Evolutionary conservation across 2,888 invertebrate genomes (phyloP), one percentile per base, ranked within the genome.

Genomic region (Seladonia tumulorum): DNA sequence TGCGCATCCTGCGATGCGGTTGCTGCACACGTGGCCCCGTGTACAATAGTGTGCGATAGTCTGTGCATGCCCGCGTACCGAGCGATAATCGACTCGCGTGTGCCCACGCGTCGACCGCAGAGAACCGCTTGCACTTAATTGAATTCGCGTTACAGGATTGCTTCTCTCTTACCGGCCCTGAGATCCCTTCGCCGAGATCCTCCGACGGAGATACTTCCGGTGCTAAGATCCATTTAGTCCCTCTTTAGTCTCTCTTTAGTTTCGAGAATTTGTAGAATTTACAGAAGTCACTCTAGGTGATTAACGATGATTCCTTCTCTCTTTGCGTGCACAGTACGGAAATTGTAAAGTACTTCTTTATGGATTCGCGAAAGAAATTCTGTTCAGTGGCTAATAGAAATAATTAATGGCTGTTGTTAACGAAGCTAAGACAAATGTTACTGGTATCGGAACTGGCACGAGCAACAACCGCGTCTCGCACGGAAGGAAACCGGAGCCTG

Each of bases 51-150:
- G 53, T 53, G 53, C 8, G 22, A 53, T 22, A 22, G 22, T 18
- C 22, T 53, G 53, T 53, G 63, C 72, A 77, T 88, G 47, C 79
- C 14, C 22, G 66, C 77, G 57, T 75, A 60, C 60, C 49, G 29
- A 29, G 66, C 79, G 39, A 82, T 87, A 87, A 84, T 79, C 79
- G 87, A 83, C 75, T 76, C 74, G 84, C 71, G 84, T 76, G 91
- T 92, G 92, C 92, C 93, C 92, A 93, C 93, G 92, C 90, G 83
- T 89, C 88, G 79, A 93, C 93, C 93, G 90, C 93, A 93, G 87
- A 91, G 88, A 92, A 88, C 87, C 92, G 86, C 90, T 92, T 91
- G 88, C 86, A 87, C 85, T 88, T 93, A 93, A 71, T 71, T 93
- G 93, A 93, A 93, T 93, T 91, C 88, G 84, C 88, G 88, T 91